phyloP scores from a whole-genome alignment of 2,113 vertebrate species.

The Carettochelys insculpta region DNA sequence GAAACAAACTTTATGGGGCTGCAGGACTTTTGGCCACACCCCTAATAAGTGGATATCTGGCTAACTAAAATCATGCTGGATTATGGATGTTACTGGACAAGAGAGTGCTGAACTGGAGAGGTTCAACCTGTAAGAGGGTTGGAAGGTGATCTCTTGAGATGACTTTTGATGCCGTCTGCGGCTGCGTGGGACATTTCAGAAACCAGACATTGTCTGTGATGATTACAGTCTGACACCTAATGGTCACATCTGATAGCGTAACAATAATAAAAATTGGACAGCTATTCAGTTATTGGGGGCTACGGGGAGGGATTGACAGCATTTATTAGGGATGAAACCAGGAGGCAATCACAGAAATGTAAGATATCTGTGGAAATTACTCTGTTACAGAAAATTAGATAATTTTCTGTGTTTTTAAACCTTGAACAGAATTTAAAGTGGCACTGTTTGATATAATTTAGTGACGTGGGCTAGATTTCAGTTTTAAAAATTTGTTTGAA shows the following conservation, averaged over 20 bases:
- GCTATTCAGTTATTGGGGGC: neutral
- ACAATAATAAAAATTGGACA: neutral
- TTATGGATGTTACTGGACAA: too few relatives aligned
- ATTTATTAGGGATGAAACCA: neutral
- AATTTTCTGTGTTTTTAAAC: neutral
- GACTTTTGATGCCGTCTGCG: neutral
- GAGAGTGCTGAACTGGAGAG: too few relatives aligned
- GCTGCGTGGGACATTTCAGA: neutral
- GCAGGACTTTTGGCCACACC: too few relatives aligned
- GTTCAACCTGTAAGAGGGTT: neutral
- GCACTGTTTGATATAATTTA: neutral
- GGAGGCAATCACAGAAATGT: neutral
- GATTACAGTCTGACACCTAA: conserved; percentile 68
- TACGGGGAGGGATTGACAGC: neutral
- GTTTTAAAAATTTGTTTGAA: neutral
- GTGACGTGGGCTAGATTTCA: neutral
- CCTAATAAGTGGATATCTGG: too few relatives aligned
- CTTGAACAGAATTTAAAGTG: neutral
- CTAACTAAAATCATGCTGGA: too few relatives aligned
- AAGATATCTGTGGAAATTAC: neutral
- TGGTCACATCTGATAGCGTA: conserved; percentile 52
- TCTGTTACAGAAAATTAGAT: neutral
- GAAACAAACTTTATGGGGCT: too few relatives aligned
- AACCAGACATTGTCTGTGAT: neutral
- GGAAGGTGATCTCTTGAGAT: neutral